These are phyloP conservation scores for Galerucella calmariensis DNA, from an alignment of 2,888 invertebrate species.

Conservation along the genomic window DNA sequence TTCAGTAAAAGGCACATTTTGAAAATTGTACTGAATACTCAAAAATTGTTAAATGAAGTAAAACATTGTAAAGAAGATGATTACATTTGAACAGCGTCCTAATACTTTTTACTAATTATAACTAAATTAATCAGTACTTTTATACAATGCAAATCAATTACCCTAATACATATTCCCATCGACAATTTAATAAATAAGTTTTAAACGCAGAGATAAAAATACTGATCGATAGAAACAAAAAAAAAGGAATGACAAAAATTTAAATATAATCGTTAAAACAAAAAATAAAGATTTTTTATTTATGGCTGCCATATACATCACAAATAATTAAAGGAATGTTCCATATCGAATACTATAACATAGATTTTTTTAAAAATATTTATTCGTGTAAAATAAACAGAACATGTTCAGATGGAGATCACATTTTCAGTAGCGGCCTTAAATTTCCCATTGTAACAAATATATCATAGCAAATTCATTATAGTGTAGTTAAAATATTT, in stretches of 20 bases:
- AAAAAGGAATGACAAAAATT: constrained; percentile 32
- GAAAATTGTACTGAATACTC: constrained; percentile 34
- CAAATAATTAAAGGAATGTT: constrained; percentile 55
- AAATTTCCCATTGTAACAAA: not conserved
- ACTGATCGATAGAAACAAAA: constrained; percentile 28
- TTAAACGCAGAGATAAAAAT: constrained; percentile 35
- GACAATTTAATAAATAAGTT: constrained; percentile 18
- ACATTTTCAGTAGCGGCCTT: constrained; percentile 28
- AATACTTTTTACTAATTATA: constrained; percentile 33
- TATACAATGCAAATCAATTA: constrained; percentile 24
- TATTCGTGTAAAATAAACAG: constrained; percentile 26
- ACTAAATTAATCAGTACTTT: constrained; percentile 42
- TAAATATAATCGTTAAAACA: constrained; percentile 27
- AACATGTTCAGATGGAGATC: constrained; percentile 29
- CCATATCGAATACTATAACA: constrained; percentile 41
- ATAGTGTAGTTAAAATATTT: not conserved
- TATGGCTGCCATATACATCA: constrained; percentile 55
- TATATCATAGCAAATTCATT: not conserved
- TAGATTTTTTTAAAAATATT: constrained; percentile 20
- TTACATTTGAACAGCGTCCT: constrained; percentile 26
- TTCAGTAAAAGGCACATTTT: constrained; percentile 46
- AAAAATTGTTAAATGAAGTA: constrained; percentile 23
- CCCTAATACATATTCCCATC: constrained; percentile 15
- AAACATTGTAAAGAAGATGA: constrained; percentile 19
- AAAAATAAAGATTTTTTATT: constrained; percentile 32